Percentiles rank a stretch among this genome's conserved stretches.
These are phyloP conservation scores for Burhinus bistriatus DNA, from an alignment of 2,113 vertebrate species.

Conservation along the genomic window DNA sequence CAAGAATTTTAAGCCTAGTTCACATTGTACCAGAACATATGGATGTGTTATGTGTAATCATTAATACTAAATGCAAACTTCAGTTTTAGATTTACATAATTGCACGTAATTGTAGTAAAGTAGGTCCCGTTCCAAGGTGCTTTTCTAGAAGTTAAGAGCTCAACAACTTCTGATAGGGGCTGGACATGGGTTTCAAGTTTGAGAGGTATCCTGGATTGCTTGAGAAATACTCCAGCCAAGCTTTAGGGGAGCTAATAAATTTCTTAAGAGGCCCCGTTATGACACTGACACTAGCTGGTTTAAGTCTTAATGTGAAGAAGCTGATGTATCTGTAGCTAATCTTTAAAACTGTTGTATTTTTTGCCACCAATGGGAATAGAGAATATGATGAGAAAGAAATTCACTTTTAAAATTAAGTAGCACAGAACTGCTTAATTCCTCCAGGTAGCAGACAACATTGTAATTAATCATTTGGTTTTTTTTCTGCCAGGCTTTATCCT, in stretches of 20 bases:
- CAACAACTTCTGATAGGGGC: neutral
- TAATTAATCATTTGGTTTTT: neutral
- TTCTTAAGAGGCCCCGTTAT: neutral
- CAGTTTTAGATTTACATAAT: neutral
- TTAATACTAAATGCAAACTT: neutral
- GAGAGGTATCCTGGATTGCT: neutral
- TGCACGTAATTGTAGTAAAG: neutral
- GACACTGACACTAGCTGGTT: neutral
- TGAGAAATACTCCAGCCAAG: neutral
- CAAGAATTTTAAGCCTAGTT: neutral
- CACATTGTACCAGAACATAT: neutral
- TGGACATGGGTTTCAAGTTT: neutral
- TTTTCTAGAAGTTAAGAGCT: neutral
- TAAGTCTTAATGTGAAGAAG: neutral
- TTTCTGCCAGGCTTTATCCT: slow-evolving; percentile 81
- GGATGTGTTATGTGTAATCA: neutral
- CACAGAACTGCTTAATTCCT: neutral
- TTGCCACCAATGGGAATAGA: neutral
- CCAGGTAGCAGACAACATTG: neutral
- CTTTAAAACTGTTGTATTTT: neutral
- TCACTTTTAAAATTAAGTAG: neutral
- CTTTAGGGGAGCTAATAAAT: neutral
- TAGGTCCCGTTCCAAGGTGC: neutral
- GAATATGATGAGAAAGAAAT: neutral
- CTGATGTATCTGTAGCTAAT: neutral